Conservation (phyloP, 2,797 vertebrate genomes). For the Anabacerthia variegaticeps region DNA sequence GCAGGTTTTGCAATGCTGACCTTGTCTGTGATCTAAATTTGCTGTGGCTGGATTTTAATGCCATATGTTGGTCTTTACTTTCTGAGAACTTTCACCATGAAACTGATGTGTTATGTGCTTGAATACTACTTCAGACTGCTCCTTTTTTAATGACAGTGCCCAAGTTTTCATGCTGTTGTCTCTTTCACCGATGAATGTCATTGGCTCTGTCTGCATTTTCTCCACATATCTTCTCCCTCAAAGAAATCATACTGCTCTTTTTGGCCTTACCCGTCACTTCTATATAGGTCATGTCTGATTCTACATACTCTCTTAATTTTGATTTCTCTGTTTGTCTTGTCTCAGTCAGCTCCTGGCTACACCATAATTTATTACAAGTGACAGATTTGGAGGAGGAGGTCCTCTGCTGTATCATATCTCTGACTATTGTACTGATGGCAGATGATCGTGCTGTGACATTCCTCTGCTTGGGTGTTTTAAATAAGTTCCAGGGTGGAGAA, state of each 20-base stretch:
- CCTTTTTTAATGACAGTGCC: background rate
- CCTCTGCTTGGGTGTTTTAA: background rate
- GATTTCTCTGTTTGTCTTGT: constrained; percentile 27
- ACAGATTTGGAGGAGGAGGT: constrained; percentile 35
- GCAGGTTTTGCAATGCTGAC: background rate
- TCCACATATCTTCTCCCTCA: background rate
- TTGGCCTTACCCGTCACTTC: background rate
- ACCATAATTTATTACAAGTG: constrained; percentile 8
- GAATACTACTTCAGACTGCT: background rate
- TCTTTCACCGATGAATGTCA: background rate
- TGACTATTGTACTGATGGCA: background rate
- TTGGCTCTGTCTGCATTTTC: background rate
- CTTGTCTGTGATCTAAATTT: background rate
- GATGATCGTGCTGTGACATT: constrained; percentile 9
- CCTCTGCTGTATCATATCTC: background rate
- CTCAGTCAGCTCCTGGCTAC: constrained; percentile 33
- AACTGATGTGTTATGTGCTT: background rate
- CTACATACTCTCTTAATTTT: background rate
- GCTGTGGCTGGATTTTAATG: background rate
- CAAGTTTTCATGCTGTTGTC: background rate
- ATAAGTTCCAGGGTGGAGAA: background rate
- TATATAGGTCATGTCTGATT: constrained; percentile 39
- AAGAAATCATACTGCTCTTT: background rate
- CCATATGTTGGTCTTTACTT: background rate
- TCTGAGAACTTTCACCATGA: background rate